These are phyloP conservation scores for Philopedon plagiatum DNA, from an alignment of 2,888 invertebrate species.

Conservation along the genomic window DNA sequence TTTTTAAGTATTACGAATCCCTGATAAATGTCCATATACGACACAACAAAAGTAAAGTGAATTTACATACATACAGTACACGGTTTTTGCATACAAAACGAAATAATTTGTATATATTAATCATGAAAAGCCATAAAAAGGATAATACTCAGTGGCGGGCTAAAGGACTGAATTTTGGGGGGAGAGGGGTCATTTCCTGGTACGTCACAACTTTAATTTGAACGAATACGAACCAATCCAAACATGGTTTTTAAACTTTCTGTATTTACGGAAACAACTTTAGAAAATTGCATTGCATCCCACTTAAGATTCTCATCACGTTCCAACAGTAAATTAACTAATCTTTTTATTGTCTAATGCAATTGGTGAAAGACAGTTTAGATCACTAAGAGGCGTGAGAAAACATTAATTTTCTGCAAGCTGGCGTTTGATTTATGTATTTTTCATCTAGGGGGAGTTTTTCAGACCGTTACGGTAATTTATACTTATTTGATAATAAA, in stretches of 20 bases:
- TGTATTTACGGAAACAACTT: no score
- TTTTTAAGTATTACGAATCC: constrained; percentile 25
- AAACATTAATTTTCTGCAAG: constrained; percentile 38
- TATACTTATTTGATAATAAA: no score
- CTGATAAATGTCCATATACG: constrained; percentile 9
- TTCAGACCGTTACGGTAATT: constrained; percentile 5
- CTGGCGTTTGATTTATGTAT: constrained; percentile 29
- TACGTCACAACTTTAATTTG: no score
- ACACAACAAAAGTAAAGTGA: constrained; percentile 3
- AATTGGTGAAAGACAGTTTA: constrained; percentile 38
- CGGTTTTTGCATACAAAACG: constrained; percentile 11
- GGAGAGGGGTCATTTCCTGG: no score
- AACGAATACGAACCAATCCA: no score
- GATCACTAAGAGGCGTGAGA: constrained; percentile 40
- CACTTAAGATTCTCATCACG: constrained; percentile 23
- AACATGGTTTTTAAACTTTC: no score
- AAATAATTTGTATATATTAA: neutral
- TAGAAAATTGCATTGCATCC: constrained; percentile 24
- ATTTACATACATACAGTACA: constrained; percentile 14
- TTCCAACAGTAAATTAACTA: constrained; percentile 16
- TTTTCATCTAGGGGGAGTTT: constrained; percentile 7
- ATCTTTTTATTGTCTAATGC: constrained; percentile 34
- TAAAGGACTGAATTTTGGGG: no score
- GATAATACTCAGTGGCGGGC: no score
- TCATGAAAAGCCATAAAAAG: no score